Evolutionary conservation across 2,797 vertebrate genomes (phyloP), one percentile per base, ranked within the genome.

Genomic region (Diglossa cyanea): DNA sequence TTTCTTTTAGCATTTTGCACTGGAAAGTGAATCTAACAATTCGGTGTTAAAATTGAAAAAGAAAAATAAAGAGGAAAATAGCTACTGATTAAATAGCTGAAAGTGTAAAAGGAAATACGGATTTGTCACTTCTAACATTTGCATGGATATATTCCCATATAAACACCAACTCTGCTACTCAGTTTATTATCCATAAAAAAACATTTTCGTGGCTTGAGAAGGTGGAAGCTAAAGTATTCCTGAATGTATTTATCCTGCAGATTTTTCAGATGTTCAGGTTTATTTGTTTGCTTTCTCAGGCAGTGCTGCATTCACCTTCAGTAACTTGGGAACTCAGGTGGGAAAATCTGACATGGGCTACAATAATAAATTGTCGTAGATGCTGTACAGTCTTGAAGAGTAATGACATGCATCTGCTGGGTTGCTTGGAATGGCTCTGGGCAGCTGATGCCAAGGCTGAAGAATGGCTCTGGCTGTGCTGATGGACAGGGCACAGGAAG

Each of bases 141-240:
- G 10, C 67, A 78, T 72, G 39, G 31, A 44, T 93, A 44, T 7
- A 7, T 44, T 91, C 77, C 28, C 17, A 57, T 61, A 11, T 58
- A 70, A 61, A 70, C 57, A 83, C 30, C 30, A 61, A 77, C 53
- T 82, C 42, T 61, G 11, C 30, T 76, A 19, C 58, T 66, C 63
- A 92, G 70, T 48, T 79, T 88, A 92, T 89, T 89, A 92, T 28
- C 51, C 42, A 66, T 40, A 58, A 91, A 94, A 93, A 84, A 82
- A 63, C 17, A 3, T 9, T 62, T 45, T 58, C 24, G 37, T 53
- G 57, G 39, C 47, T 77, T 78, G 50, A 9, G 35, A 70, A 79
- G 13, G 50, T 81, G 50, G 92, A 91, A 90, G 24, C 5, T 66
- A 47, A 95, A 77, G 24, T 33, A 39, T 62, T 86, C 37, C 44